These are phyloP conservation scores for Lepidothrix coronata DNA, from an alignment of 2,113 vertebrate species.

Conservation along the genomic window DNA sequence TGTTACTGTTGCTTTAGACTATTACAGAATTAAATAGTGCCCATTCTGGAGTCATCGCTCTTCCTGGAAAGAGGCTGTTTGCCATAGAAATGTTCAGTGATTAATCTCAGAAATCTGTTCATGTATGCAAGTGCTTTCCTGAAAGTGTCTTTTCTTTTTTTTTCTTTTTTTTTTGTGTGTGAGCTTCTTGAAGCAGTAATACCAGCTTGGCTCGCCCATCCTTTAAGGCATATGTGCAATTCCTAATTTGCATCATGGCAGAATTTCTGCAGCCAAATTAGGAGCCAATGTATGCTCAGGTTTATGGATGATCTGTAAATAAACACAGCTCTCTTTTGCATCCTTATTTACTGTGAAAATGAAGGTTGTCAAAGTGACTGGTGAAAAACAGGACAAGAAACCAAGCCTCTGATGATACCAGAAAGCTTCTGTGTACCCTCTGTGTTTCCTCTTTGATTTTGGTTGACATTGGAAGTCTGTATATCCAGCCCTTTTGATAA, in stretches of 20 bases:
- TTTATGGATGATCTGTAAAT: not conserved
- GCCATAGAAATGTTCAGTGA: not conserved
- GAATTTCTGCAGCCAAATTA: slow-evolving; percentile 21
- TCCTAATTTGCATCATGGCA: not conserved
- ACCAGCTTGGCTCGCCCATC: not conserved
- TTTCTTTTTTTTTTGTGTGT: not conserved
- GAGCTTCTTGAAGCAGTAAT: not conserved
- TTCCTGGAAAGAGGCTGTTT: not conserved
- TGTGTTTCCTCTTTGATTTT: not conserved
- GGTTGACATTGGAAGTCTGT: not conserved
- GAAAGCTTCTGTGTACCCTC: not conserved
- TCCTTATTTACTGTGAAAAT: slow-evolving; percentile 3
- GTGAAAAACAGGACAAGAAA: not conserved
- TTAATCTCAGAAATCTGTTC: not conserved
- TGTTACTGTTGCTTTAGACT: not conserved
- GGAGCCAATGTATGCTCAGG: not conserved
- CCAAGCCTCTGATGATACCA: not conserved
- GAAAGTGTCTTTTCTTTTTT: not conserved
- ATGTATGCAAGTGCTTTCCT: not conserved
- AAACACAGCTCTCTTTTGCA: not conserved
- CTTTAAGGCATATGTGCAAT: slow-evolving; percentile 6
- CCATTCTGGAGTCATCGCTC: not conserved
- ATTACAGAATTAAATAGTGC: not conserved
- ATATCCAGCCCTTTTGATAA: not conserved
- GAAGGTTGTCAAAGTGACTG: not conserved